Conservation (phyloP, 1,140 invertebrate genomes). For the Vanessa tameamea region DNA sequence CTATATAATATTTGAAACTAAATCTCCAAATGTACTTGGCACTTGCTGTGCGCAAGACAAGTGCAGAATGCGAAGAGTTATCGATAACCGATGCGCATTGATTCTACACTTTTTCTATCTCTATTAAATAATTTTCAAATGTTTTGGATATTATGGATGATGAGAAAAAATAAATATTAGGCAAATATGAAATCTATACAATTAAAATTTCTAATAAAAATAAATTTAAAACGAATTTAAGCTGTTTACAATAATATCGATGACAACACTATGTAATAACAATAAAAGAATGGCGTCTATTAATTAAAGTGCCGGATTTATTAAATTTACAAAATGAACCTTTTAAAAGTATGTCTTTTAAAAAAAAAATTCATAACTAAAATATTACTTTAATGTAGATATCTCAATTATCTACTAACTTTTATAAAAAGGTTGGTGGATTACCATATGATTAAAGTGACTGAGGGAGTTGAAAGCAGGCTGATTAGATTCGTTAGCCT, state of each 20-base stretch:
- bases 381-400: neutral
- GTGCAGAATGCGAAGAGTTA: constrained; percentile 12
- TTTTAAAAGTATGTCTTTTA: neutral
- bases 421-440: constrained; percentile 21
- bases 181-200: too few relatives aligned
- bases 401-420: neutral
- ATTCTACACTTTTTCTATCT: neutral
- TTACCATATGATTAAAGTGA: constrained; percentile 33
- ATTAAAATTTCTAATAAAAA: too few relatives aligned
- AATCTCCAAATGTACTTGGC: neutral
- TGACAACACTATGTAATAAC: too few relatives aligned
- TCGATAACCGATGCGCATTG: constrained; percentile 1
- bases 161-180: too few relatives aligned
- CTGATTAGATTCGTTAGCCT: constrained; percentile 57
- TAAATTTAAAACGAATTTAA: too few relatives aligned
- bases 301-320: neutral
- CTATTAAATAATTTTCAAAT: too few relatives aligned
- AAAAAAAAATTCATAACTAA: neutral
- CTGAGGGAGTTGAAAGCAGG: constrained; percentile 41
- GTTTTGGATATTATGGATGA: too few relatives aligned
- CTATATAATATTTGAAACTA: constrained; percentile 9
- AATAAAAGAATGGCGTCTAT: too few relatives aligned
- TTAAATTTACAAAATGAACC: neutral
- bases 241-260: too few relatives aligned
- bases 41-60: neutral